phyloP scores from a whole-genome alignment of 2,797 vertebrate genomes.

The Scyliorhinus canicula region DNA sequence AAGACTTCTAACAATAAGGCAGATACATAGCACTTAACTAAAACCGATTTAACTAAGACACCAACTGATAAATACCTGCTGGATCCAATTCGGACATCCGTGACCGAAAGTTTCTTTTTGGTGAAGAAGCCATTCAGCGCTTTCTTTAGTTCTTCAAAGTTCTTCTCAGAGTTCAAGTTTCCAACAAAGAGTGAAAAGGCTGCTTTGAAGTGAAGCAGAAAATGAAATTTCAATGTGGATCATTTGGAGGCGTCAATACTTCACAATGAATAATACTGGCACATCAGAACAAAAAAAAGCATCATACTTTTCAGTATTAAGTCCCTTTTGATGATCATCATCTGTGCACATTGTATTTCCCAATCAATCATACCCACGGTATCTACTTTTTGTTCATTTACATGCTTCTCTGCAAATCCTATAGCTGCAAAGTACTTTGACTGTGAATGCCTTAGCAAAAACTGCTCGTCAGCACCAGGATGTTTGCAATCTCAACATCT shows the following conservation, averaged over 20 bases:
- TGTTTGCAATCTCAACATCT: not conserved
- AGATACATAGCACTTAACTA: not conserved
- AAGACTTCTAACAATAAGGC: too few relatives aligned
- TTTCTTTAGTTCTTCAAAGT: conserved; percentile 78
- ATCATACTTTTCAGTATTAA: conserved; percentile 67
- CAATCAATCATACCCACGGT: too few relatives aligned
- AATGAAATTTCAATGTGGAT: accelerated
- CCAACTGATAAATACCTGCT: conserved; percentile 64
- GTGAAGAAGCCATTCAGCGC: conserved; percentile 74
- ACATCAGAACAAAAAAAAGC: conserved; percentile 32
- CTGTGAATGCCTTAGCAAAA: not conserved
- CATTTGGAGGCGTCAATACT: conserved; percentile 51
- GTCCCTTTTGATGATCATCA: conserved; percentile 68
- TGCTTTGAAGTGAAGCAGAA: conserved; percentile 41
- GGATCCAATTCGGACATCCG: conserved; percentile 76
- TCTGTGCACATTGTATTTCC: conserved; percentile 43
- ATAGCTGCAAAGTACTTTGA: not conserved
- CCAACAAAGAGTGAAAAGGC: conserved; percentile 75
- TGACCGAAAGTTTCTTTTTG: conserved; percentile 74
- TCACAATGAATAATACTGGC: not conserved
- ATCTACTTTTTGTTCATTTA: too few relatives aligned
- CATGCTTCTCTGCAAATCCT: not conserved
- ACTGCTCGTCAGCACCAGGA: not conserved
- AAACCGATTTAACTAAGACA: not conserved
- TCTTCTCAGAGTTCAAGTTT: conserved; percentile 73